Base-by-base conservation (phyloP, 2,888 invertebrate species). In the Alsophila aescularia region DNA sequence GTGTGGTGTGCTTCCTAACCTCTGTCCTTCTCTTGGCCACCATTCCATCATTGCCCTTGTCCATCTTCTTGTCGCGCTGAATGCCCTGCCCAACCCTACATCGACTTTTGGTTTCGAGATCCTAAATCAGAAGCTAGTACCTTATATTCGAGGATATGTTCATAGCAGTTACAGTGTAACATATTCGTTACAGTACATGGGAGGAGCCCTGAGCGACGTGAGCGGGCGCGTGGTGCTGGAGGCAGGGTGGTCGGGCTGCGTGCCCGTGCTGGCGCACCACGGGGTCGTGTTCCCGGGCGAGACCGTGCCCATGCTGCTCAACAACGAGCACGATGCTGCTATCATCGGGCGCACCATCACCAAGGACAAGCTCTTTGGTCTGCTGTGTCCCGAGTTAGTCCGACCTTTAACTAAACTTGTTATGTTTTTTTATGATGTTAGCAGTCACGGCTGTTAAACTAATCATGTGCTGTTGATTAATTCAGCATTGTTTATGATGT, bases 251-350 rank as follows among this genome's bases (percentile, higher is more conserved):
- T 54, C 62, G 13, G 90, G 87, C 0, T 65, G 66, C 7, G 75
- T 91, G 68, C 83, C 88, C 1, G 83, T 71, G 58, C 58, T 76
- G 60, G 81, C 81, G 39, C 87, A 87, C 69, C 81, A 77, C 55
- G 81, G 83, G 24, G 77, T 79, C 29, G 84, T 92, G 69, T 92
- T 91, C 74, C 92, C 92, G 0, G 92, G 92, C 7, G 91, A 92
- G 77, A 86, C 83, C 0, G 85, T 92, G 65, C 92, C 92, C 57
- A 81, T 92, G 85, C 70, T 90, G 64, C 72, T 90, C 62, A 67
- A 72, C 15, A 66, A 80, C 61, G 53, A 65, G 0, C 65, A 69
- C 34, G 83, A 85, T 57, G 75, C 77, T 1, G 59, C 58, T 9
- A 37, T 78, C n/a, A 67, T 85, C 8, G 52, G 64, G 0, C 42